These are phyloP conservation scores for Xestia c-nigrum DNA, from an alignment of 2,888 invertebrate species.

Conservation along the genomic window DNA sequence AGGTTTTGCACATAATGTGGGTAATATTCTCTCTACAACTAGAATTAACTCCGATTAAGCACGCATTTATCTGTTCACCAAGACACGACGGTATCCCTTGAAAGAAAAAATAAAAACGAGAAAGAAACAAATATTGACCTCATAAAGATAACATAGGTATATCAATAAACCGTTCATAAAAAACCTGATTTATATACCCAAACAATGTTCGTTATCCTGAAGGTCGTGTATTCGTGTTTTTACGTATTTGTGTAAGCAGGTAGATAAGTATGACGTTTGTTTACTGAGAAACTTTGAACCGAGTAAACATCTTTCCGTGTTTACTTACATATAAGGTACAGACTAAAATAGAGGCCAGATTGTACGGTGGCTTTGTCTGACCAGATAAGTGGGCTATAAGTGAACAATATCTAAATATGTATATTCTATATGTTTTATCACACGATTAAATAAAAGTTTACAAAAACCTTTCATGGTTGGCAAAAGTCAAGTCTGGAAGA, in stretches of 20 bases:
- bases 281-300: constrained; percentile 36
- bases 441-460: background rate
- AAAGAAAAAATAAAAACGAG: background rate
- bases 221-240: constrained; percentile 12
- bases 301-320: constrained; percentile 36
- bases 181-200: constrained; percentile 14
- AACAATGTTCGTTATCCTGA: constrained; percentile 13
- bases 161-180: constrained; percentile 20
- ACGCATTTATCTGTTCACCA: background rate
- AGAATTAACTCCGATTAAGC: background rate
- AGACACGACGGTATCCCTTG: background rate
- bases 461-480: background rate
- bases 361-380: constrained; percentile 12
- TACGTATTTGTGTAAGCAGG: constrained; percentile 46
- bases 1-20: background rate
- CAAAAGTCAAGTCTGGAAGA: background rate
- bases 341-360: constrained; percentile 11
- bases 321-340: constrained; percentile 10
- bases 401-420: background rate
- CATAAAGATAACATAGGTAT: background rate
- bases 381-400: background rate
- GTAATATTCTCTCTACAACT: background rate
- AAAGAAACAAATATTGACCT: constrained; percentile 15
- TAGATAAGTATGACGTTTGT: constrained; percentile 41
- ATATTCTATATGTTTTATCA: background rate